Percentiles rank a stretch among this genome's conserved stretches.
Evolutionary conservation across 2,888 invertebrate species (phyloP).

Genomic region (Dryadula phaetusa): DNA sequence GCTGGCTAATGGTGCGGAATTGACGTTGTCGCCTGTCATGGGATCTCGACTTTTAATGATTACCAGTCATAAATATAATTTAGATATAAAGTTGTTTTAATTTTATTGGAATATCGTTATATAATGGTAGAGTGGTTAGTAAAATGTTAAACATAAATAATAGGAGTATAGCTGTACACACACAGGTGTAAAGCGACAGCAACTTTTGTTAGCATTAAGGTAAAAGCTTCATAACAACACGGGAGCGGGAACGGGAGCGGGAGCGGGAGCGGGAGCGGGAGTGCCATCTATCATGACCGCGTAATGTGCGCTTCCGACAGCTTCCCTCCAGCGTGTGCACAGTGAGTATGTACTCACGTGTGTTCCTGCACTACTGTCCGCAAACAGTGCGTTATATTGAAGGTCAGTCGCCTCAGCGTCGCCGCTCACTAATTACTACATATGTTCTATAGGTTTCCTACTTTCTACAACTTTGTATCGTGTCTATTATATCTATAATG

Average conservation of each 20-base stretch:
- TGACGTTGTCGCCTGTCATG: slow-evolving; percentile 21
- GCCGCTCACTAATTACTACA: not conserved
- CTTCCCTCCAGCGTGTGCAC: not conserved
- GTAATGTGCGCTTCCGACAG: slow-evolving; percentile 20
- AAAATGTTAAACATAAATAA: no score
- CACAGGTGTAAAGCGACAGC: not conserved
- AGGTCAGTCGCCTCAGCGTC: not conserved
- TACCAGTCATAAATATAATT: no score
- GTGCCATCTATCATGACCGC: slow-evolving; percentile 6
- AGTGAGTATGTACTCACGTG: not conserved
- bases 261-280: not conserved
- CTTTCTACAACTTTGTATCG: no score
- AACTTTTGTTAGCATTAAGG: not conserved
- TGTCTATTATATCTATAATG: no score
- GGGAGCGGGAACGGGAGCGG: not conserved
- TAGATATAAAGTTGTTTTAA: no score
- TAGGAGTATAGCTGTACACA: no score
- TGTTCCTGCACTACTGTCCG: not conserved
- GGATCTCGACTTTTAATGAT: not conserved
- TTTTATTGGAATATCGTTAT: no score
- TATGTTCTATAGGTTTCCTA: not conserved
- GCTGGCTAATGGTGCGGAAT: slow-evolving; percentile 22
- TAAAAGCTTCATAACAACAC: not conserved
- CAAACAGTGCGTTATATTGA: not conserved
- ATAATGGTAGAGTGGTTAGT: no score